Evolutionary conservation across 2,888 invertebrate species (phyloP).

Genomic region (Neuroscelio doddi): DNA sequence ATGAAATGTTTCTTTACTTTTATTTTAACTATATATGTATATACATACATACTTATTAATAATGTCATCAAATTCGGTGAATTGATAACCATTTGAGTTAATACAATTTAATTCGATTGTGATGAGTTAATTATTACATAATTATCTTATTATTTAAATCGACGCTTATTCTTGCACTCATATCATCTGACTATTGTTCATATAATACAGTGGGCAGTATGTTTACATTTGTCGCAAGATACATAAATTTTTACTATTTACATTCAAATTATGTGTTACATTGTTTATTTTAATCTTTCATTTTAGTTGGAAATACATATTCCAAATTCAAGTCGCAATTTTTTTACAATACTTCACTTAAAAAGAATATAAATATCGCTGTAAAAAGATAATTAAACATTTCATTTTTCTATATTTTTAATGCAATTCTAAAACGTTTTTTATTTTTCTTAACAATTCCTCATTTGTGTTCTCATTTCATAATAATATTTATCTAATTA

Average conservation of each 20-base stretch:
- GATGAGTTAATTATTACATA: background rate
- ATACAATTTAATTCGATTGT: background rate
- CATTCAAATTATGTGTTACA: background rate
- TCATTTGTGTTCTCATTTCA: too few relatives aligned
- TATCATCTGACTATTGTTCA: background rate
- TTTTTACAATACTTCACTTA: too few relatives aligned
- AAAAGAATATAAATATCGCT: too few relatives aligned
- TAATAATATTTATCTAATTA: too few relatives aligned
- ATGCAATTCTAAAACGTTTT: too few relatives aligned
- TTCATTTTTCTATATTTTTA: too few relatives aligned
- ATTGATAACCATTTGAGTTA: background rate
- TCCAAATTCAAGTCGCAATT: too few relatives aligned
- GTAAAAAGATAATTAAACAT: too few relatives aligned
- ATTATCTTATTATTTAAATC: conserved; percentile 3
- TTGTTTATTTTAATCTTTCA: background rate
- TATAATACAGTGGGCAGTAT: conserved; percentile 5
- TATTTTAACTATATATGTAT: conserved; percentile 9
- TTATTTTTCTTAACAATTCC: too few relatives aligned
- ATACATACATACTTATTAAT: conserved; percentile 3
- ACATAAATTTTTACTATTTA: conserved; percentile 4
- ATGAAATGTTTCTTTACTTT: conserved; percentile 7
- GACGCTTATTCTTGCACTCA: background rate
- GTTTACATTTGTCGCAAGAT: conserved; percentile 1
- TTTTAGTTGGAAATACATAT: too few relatives aligned
- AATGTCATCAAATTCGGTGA: background rate